Evolutionary conservation across 2,888 invertebrate species (phyloP).

Genomic region (Mythimna lalbum): DNA sequence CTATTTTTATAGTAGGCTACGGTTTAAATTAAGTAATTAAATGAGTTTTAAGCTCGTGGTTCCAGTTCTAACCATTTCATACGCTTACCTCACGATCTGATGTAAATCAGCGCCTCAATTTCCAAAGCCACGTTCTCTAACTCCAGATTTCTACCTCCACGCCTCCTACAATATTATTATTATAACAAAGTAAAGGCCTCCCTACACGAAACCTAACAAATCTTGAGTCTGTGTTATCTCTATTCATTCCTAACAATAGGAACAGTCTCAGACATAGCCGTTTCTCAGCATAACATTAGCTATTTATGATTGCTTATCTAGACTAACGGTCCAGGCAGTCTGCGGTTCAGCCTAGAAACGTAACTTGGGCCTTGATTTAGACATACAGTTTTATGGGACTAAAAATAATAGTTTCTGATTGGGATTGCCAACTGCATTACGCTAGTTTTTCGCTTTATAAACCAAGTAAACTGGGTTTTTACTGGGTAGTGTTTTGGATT

Average conservation of each 20-base stretch:
- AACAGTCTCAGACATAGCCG: constrained; percentile 60
- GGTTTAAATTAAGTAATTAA: background rate
- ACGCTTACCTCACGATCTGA: constrained; percentile 21
- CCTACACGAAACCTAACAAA: constrained; percentile 58
- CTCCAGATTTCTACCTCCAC: constrained; percentile 41
- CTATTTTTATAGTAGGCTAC: background rate
- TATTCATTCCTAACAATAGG: constrained; percentile 62
- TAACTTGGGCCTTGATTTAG: constrained; percentile 58
- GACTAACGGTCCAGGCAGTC: constrained; percentile 60
- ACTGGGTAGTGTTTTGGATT: too few species aligned
- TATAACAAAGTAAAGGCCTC: constrained; percentile 58
- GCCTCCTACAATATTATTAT: constrained; percentile 52
- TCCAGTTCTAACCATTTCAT: background rate
- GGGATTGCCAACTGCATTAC: background rate
- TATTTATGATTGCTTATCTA: constrained; percentile 68
- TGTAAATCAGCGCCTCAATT: constrained; percentile 30
- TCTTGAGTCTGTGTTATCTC: constrained; percentile 57
- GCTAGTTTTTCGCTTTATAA: background rate
- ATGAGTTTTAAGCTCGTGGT: background rate
- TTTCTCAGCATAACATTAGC: constrained; percentile 66
- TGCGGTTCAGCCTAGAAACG: constrained; percentile 60
- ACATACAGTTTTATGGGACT: constrained; percentile 56
- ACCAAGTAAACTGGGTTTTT: too few species aligned
- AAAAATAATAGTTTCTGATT: constrained; percentile 28
- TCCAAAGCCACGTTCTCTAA: constrained; percentile 8